Evolutionary conservation across 2,797 vertebrate species (phyloP).

Genomic region (Tokudaia tokunoshimensis): DNA sequence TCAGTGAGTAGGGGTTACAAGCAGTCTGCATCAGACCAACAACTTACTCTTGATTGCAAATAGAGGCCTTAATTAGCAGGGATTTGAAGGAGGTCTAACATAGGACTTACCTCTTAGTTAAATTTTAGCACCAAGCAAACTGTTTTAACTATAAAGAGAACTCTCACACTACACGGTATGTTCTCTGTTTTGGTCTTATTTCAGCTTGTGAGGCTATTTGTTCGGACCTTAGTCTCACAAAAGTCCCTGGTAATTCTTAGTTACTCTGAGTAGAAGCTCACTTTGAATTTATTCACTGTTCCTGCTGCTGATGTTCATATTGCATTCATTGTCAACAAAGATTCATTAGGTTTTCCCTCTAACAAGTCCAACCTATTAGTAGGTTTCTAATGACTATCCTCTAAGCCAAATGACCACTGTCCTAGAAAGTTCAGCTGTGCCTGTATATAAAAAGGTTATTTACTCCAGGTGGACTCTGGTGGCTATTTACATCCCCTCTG

Average conservation of each 20-base stretch:
- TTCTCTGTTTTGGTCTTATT: neutral
- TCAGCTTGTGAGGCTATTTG: neutral
- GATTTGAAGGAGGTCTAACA: neutral
- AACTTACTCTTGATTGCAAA: neutral
- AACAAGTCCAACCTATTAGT: neutral
- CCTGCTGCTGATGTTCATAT: neutral
- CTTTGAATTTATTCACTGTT: constrained; percentile 1
- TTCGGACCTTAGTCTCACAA: neutral
- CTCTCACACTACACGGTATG: neutral
- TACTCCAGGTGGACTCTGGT: neutral
- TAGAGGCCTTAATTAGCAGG: neutral
- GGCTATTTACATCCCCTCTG: neutral
- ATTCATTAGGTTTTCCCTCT: neutral
- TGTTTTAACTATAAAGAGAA: neutral
- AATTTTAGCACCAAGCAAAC: neutral
- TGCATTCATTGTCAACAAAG: constrained; percentile 21
- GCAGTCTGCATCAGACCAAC: neutral
- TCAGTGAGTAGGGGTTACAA: neutral
- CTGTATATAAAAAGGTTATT: neutral
- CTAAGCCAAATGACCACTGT: neutral
- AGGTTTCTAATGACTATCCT: neutral
- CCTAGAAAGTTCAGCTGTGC: neutral
- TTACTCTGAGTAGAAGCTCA: neutral
- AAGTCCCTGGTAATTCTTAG: neutral
- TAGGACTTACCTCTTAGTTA: neutral